phyloP scores from a whole-genome alignment of 2,888 invertebrate species.

The Monopis laevigella region DNA sequence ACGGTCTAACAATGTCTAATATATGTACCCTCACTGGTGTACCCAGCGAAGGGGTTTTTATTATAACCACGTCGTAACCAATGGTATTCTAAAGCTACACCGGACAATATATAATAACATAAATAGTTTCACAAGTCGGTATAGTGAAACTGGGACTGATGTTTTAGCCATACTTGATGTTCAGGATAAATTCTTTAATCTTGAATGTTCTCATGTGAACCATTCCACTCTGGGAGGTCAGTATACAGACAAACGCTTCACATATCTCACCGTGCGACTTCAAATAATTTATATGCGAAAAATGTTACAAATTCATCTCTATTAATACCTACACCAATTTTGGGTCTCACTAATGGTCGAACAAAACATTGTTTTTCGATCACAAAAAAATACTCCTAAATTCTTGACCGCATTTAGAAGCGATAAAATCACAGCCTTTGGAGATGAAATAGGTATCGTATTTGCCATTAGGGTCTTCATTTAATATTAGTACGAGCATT shows the following conservation, averaged over 20 bases:
- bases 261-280: conserved; percentile 35
- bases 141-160: too few relatives aligned
- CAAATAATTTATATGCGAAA: conserved; percentile 34
- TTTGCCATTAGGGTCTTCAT: too few relatives aligned
- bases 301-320: conserved; percentile 35
- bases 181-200: too few relatives aligned
- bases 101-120: too few relatives aligned
- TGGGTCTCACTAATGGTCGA: conserved; percentile 18
- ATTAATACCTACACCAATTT: conserved; percentile 26
- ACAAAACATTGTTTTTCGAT: conserved; percentile 10
- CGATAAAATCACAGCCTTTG: conserved; percentile 51
- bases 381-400: conserved; percentile 36
- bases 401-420: conserved; percentile 52
- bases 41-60: too few relatives aligned
- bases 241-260: conserved; percentile 1
- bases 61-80: too few relatives aligned
- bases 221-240: conserved; percentile 9
- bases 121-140: too few relatives aligned
- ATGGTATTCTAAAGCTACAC: too few relatives aligned
- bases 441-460: not conserved
- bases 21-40: too few relatives aligned
- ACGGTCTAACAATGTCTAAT: too few relatives aligned
- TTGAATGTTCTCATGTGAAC: conserved; percentile 6
- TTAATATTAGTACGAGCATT: conserved; percentile 66
- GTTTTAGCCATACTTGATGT: too few relatives aligned